Conservation (phyloP, 2,888 invertebrate genomes). For the Microctonus aethiopoides region DNA sequence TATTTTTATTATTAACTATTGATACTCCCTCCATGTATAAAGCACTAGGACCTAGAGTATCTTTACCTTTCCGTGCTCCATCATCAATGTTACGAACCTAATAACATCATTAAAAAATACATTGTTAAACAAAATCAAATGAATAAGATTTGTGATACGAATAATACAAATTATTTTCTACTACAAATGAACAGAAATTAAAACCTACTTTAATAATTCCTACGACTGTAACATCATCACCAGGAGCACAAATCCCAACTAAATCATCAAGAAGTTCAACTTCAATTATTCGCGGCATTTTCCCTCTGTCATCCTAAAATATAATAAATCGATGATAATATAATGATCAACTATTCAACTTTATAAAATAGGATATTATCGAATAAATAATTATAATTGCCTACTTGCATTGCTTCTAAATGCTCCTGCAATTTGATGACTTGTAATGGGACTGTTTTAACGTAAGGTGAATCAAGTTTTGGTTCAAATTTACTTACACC, state of each 20-base stretch:
- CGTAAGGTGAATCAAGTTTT: slow-evolving; percentile 75
- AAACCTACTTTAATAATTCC: slow-evolving; percentile 74
- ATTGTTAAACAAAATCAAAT: no score
- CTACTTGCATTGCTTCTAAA: slow-evolving; percentile 70
- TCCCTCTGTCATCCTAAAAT: slow-evolving; percentile 73
- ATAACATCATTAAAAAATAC: not conserved
- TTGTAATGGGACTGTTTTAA: slow-evolving; percentile 83
- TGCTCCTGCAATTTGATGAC: slow-evolving; percentile 86
- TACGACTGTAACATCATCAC: slow-evolving; percentile 87
- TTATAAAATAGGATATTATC: no score
- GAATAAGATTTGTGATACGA: no score
- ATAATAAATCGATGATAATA: not conserved
- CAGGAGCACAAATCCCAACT: slow-evolving; percentile 85
- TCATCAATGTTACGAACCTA: slow-evolving; percentile 50
- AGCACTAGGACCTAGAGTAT: slow-evolving; percentile 63
- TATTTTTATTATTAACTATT: slow-evolving; percentile 78
- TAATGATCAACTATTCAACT: no score
- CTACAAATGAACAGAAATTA: not conserved
- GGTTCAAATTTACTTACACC: slow-evolving; percentile 76
- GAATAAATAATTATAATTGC: not conserved
- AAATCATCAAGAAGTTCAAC: slow-evolving; percentile 85
- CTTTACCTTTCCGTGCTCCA: slow-evolving; percentile 71
- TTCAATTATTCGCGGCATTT: slow-evolving; percentile 83
- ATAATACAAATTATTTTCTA: no score
- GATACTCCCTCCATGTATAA: slow-evolving; percentile 86